Evolutionary conservation across 2,797 vertebrate genomes (phyloP).

Genomic region (Microcaecilia unicolor): DNA sequence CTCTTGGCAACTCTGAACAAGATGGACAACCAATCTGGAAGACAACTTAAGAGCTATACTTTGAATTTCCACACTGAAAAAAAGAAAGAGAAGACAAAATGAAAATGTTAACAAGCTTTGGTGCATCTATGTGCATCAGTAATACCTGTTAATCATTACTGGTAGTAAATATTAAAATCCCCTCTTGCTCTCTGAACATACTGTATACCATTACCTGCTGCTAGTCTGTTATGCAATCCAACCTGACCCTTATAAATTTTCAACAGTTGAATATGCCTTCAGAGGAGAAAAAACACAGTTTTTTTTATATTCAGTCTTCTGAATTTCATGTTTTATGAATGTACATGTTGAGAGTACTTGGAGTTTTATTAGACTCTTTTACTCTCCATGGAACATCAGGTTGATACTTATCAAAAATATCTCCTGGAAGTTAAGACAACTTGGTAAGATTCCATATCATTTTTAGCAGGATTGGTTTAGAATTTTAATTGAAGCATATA

Average conservation of each 20-base stretch:
- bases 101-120: slow-evolving; percentile 7
- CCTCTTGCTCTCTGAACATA: background rate
- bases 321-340: background rate
- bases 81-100: slow-evolving; percentile 21
- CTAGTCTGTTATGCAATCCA: background rate
- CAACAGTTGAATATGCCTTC: slow-evolving; percentile 8
- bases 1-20: slow-evolving; percentile 51
- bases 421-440: no score
- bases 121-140: background rate
- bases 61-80: slow-evolving; percentile 75
- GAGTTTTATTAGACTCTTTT: no score
- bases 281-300: background rate
- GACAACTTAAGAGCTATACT: slow-evolving; percentile 68
- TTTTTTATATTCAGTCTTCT: background rate
- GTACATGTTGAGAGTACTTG: no score
- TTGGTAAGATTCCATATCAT: no score
- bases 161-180: slow-evolving; percentile 1
- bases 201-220: background rate
- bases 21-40: slow-evolving; percentile 64
- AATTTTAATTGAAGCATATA: no score
- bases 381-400: no score
- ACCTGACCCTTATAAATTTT: background rate
- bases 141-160: background rate
- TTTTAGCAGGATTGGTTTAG: no score
- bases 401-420: no score